Evolutionary conservation across 2,797 vertebrate genomes (phyloP), one percentile per base, ranked within the genome.

Genomic region (Characodon lateralis): DNA sequence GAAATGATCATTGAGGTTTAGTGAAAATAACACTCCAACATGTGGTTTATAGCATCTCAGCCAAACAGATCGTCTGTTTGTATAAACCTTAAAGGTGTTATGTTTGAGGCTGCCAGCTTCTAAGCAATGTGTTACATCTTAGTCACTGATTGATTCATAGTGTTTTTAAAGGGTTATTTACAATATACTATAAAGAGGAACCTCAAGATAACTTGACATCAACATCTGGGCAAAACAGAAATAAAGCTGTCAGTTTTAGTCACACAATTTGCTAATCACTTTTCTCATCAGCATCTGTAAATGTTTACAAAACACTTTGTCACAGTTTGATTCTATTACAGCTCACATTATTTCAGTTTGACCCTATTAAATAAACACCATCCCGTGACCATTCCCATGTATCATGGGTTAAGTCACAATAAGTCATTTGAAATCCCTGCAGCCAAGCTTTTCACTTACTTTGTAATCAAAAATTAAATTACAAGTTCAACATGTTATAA

Each of bases 61-160:
- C 70, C 76, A 86, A 83, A 80, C 71, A 74, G 51, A 79, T 80
- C 74, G 51, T 78, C 24, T 63, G 73, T 83, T 84, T 91, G 80
- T 88, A 85, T 83, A 77, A 87, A 76, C 59, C 14, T 39, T 74
- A 43, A 79, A 78, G 76, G 78, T 83, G 85, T 84, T 77, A 48
- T 26, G 75, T 85, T 88, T 89, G 72, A 46, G 46, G 73, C 22
- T 80, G 74, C 82, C 77, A 68, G 18, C 3, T 18, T 75, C 63
- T 73, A 84, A 89, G 82, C 82, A 87, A 53, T 46, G 59, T 18
- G 58, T 79, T 73, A 58, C 59, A 71, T 76, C 78, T 71, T 31
- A 75, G 66, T 72, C 71, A 46, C 3, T n/a, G n/a, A n/a, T n/a
- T 28, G 66, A 85, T 78, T 78, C 55, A 71, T 16, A 12, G 51